Conservation (phyloP, 2,797 vertebrate species). For the Rhinella marina region DNA sequence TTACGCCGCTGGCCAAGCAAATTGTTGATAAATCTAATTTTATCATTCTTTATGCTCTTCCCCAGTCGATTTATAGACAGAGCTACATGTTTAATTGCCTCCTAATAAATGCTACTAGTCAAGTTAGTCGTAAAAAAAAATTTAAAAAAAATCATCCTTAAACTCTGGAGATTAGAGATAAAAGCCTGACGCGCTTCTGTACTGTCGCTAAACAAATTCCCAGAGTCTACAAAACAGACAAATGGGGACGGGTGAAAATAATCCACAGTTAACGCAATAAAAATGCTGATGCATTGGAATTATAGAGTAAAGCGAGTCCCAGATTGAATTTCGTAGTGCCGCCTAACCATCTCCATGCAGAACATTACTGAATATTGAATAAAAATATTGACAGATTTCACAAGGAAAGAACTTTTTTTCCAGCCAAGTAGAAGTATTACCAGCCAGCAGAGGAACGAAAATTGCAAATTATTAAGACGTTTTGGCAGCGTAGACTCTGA, state of each 20-base stretch:
- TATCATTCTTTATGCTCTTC: slow-evolving; percentile 32
- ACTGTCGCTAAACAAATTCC: slow-evolving; percentile 27
- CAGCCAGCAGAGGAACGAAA: slow-evolving; percentile 32
- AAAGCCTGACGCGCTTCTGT: background rate
- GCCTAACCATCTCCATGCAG: slow-evolving; percentile 31
- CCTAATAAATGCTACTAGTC: slow-evolving; percentile 40
- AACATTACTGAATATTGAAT: slow-evolving; percentile 48
- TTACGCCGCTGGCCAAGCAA: slow-evolving; percentile 1
- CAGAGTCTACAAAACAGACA: slow-evolving; percentile 34
- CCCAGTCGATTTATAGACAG: slow-evolving; percentile 23
- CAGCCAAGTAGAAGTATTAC: slow-evolving; percentile 36
- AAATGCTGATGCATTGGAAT: slow-evolving; percentile 53
- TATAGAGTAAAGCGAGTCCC: slow-evolving; percentile 24
- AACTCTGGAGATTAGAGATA: slow-evolving; percentile 30
- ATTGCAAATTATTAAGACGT: slow-evolving; percentile 46
- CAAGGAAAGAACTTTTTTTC: slow-evolving; percentile 24
- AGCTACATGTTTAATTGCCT: slow-evolving; percentile 42
- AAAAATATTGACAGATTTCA: slow-evolving; percentile 52
- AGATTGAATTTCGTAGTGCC: slow-evolving; percentile 47
- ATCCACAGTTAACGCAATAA: slow-evolving; percentile 35
- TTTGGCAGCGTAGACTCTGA: slow-evolving; percentile 31
- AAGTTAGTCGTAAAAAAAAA: slow-evolving; percentile 12
- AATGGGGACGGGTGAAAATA: slow-evolving; percentile 34
- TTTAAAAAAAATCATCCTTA: background rate
- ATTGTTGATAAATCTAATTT: slow-evolving; percentile 41